Evolutionary conservation across 2,797 vertebrate species (phyloP).

Genomic region (Nasua narica): DNA sequence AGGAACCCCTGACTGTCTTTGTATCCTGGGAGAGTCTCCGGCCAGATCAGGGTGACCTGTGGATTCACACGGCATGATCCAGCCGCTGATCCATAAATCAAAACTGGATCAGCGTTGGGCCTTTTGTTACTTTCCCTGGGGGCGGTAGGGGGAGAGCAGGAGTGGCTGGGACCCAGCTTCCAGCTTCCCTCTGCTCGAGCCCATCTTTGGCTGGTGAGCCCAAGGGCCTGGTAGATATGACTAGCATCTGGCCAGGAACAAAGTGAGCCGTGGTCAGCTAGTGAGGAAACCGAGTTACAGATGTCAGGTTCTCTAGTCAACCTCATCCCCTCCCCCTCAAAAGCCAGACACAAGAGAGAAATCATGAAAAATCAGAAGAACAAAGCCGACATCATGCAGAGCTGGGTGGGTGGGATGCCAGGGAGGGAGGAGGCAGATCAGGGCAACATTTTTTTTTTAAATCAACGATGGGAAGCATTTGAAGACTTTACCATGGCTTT

Average conservation of each 20-base stretch:
- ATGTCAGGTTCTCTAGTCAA: fast-evolving
- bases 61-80: background rate
- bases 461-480: conserved; percentile 60
- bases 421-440: background rate
- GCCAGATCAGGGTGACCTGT: conserved; percentile 7
- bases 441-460: background rate
- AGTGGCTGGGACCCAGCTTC: background rate
- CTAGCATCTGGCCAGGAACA: background rate
- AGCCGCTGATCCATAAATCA: conserved; percentile 20
- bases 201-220: background rate
- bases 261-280: background rate
- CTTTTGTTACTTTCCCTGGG: background rate
- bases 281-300: background rate
- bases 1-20: background rate
- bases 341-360: background rate
- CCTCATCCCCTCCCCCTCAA: background rate
- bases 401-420: background rate
- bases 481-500: conserved; percentile 69
- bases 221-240: background rate
- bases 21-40: background rate
- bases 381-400: background rate
- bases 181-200: background rate
- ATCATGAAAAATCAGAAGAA: conserved; percentile 5
- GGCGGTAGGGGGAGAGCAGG: background rate
- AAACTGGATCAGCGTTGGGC: background rate